phyloP scores from a whole-genome alignment of 2,113 vertebrate species.

The Oreotrochilus melanogaster region DNA sequence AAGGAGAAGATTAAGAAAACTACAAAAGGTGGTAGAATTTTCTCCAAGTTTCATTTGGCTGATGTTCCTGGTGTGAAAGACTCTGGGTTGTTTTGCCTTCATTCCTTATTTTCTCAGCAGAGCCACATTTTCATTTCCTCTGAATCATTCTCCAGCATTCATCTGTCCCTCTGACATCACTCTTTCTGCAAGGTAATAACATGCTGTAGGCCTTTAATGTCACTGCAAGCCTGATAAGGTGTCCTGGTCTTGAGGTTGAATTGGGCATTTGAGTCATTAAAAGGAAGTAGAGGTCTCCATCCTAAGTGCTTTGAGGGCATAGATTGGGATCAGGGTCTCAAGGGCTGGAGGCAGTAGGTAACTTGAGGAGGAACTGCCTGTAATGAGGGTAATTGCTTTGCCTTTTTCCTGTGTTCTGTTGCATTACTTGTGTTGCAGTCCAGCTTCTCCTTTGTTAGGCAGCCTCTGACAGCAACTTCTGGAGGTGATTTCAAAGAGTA shows the following conservation, averaged over 20 bases:
- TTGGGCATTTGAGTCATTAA: not conserved
- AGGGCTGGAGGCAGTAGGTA: not conserved
- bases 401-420: not conserved
- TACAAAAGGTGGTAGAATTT: not conserved
- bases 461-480: not conserved
- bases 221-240: not conserved
- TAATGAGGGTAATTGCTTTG: not conserved
- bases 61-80: not conserved
- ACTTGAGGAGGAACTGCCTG: not conserved
- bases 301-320: not conserved
- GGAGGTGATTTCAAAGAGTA: not conserved
- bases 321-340: not conserved
- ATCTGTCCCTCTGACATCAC: not conserved
- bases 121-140: not conserved
- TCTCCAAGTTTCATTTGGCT: not conserved
- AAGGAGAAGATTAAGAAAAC: not conserved
- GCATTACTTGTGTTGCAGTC: not conserved
- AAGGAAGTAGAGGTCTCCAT: not conserved
- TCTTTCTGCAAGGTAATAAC: not conserved
- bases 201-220: not conserved
- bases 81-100: not conserved
- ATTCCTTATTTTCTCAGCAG: not conserved
- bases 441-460: constrained; percentile 6
- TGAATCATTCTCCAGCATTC: not conserved
- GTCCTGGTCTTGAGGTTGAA: not conserved